Conservation (phyloP, 2,113 vertebrate species). For the Phoenicopterus ruber region DNA sequence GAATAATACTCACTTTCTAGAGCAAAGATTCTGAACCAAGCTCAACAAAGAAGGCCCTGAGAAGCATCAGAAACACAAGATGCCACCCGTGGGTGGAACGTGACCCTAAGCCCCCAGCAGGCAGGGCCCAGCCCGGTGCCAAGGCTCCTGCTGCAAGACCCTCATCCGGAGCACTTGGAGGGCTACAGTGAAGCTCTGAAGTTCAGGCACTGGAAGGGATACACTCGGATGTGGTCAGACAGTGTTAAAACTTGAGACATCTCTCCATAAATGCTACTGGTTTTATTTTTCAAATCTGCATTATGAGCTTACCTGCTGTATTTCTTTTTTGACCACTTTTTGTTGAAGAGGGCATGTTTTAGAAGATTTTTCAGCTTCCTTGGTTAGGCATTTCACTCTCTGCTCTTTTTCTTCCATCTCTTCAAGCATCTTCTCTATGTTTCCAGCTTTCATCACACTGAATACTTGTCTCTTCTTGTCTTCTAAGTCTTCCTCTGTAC, state of each 20-base stretch:
- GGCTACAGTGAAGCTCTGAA: background rate
- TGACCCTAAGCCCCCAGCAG: background rate
- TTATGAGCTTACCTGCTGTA: constrained; percentile 57
- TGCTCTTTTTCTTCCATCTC: constrained; percentile 64
- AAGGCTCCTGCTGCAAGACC: background rate
- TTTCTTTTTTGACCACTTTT: constrained; percentile 61
- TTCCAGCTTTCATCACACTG: constrained; percentile 48
- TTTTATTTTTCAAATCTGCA: background rate
- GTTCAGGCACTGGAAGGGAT: background rate
- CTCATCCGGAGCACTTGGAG: background rate
- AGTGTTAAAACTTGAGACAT: background rate
- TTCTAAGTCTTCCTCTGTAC: constrained; percentile 49
- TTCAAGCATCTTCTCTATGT: constrained; percentile 66
- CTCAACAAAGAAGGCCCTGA: background rate
- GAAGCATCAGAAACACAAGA: background rate
- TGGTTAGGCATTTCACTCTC: constrained; percentile 44
- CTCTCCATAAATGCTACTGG: background rate
- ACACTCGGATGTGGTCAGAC: background rate
- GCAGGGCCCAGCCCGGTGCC: background rate
- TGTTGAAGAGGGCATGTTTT: constrained; percentile 54
- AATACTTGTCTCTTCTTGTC: constrained; percentile 66
- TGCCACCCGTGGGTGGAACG: too few species aligned
- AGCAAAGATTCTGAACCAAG: background rate
- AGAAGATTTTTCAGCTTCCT: constrained; percentile 62
- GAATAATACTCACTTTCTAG: background rate